Conservation (phyloP, 2,888 invertebrate species). For the Eretmocerus hayati region DNA sequence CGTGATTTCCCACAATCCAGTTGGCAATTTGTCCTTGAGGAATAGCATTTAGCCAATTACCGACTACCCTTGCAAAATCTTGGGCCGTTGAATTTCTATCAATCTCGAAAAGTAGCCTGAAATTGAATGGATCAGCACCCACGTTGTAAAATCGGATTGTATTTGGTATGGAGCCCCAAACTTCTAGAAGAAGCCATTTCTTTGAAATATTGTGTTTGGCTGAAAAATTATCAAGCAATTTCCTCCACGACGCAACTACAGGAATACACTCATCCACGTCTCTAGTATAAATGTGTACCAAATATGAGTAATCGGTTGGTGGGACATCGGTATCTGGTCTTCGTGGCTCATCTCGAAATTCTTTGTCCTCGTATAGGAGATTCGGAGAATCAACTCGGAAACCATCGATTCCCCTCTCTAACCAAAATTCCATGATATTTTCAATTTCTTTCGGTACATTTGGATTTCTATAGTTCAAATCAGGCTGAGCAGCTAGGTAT, state of each 20-base stretch:
- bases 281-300: constrained; percentile 42
- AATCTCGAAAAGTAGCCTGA: constrained; percentile 51
- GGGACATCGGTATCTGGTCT: constrained; percentile 26
- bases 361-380: constrained; percentile 33
- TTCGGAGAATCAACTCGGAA: constrained; percentile 52
- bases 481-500: constrained; percentile 55
- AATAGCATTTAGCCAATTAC: constrained; percentile 55
- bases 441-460: constrained; percentile 49
- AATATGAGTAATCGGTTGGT: constrained; percentile 31
- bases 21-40: constrained; percentile 53
- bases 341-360: constrained; percentile 35
- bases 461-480: constrained; percentile 56
- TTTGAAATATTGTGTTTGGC: constrained; percentile 36
- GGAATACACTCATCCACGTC: constrained; percentile 37
- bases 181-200: constrained; percentile 57
- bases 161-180: constrained; percentile 55
- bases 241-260: constrained; percentile 51
- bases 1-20: constrained; percentile 63
- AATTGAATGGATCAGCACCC: constrained; percentile 55
- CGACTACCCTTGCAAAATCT: constrained; percentile 50
- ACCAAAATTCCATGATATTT: constrained; percentile 50
- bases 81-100: constrained; percentile 47
- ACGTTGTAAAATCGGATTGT: constrained; percentile 51
- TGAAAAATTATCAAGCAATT: constrained; percentile 53
- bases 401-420: constrained; percentile 54